Percentiles rank a stretch among this genome's conserved stretches.
Evolutionary conservation across 2,797 vertebrate species (phyloP).

Genomic region (Muraenolepis orangiensis): DNA sequence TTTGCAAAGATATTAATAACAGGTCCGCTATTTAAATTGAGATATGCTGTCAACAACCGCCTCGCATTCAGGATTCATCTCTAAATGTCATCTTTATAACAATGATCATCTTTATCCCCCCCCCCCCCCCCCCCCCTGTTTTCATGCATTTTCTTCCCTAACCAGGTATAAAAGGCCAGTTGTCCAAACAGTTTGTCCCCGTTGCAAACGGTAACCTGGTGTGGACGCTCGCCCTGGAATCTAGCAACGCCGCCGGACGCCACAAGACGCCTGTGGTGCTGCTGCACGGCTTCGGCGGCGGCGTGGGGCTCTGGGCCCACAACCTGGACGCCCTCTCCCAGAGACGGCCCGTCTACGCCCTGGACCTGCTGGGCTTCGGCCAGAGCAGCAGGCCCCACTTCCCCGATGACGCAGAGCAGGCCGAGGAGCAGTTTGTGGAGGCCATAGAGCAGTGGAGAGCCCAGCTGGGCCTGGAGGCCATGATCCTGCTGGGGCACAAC

Average conservation of each 20-base stretch:
- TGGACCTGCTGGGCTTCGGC: constrained; percentile 94
- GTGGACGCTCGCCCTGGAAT: constrained; percentile 85
- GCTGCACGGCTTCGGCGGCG: constrained; percentile 91
- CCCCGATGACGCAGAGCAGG: constrained; percentile 76
- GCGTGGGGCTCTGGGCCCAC: constrained; percentile 91
- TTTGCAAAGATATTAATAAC: background rate
- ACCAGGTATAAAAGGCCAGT: constrained; percentile 78
- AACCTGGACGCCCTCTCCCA: constrained; percentile 85
- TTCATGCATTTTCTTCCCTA: background rate
- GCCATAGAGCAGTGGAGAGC: constrained; percentile 92
- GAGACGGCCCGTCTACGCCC: constrained; percentile 81
- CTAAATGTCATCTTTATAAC: background rate
- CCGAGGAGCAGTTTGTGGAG: constrained; percentile 90
- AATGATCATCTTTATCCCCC: background rate
- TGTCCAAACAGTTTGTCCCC: constrained; percentile 76
- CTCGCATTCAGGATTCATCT: background rate
- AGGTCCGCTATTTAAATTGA: background rate
- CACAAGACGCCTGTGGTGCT: constrained; percentile 86
- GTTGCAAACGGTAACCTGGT: constrained; percentile 80
- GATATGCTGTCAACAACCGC: background rate
- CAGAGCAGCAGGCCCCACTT: constrained; percentile 88
- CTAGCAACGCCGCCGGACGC: constrained; percentile 27
- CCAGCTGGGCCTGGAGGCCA: constrained; percentile 79
- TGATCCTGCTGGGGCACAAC: constrained; percentile 94
- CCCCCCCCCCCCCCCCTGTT: background rate